A percentile compares a stretch with the other conserved stretches of the same genome.
Conservation (phyloP, 2,888 invertebrate genomes). For the Mystacides longicornis region DNA sequence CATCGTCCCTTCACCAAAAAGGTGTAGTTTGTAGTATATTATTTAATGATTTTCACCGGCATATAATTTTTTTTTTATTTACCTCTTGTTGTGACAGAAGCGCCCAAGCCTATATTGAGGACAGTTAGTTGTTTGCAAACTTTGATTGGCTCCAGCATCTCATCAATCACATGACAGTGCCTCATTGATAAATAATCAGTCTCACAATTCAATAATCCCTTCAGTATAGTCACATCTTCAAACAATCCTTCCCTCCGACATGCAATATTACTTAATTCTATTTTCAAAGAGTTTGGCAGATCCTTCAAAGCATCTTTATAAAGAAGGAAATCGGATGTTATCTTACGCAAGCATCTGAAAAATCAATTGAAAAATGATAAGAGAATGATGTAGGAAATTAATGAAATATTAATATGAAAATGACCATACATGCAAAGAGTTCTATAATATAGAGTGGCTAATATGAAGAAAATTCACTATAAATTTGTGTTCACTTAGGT, state of each 20-base stretch:
- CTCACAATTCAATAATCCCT: constrained; percentile 29
- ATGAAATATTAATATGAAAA: too few species aligned
- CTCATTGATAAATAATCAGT: constrained; percentile 32
- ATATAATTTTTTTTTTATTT: too few species aligned
- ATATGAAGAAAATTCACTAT: too few species aligned
- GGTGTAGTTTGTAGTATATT: too few species aligned
- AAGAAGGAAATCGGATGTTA: constrained; percentile 3
- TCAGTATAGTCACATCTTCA: constrained; percentile 23
- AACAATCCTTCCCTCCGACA: constrained; percentile 8
- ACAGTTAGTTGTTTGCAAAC: constrained; percentile 12
- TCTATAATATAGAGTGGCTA: too few species aligned
- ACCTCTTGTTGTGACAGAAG: constrained; percentile 5
- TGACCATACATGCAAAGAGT: too few species aligned
- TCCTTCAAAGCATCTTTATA: constrained; percentile 8
- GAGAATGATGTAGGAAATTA: too few species aligned
- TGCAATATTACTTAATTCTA: constrained; percentile 13
- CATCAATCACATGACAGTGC: constrained; percentile 30
- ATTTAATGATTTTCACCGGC: too few species aligned
- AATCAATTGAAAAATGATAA: too few species aligned
- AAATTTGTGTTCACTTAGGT: too few species aligned
- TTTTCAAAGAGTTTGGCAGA: constrained; percentile 12
- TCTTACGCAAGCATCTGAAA: constrained; percentile 9
- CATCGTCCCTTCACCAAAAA: too few species aligned
- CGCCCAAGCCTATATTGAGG: constrained; percentile 1
- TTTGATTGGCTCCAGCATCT: constrained; percentile 31